Evolutionary conservation across 1,140 invertebrate genomes (phyloP), one percentile per base, ranked within the genome.

Genomic region (Drosophila biarmipes): DNA sequence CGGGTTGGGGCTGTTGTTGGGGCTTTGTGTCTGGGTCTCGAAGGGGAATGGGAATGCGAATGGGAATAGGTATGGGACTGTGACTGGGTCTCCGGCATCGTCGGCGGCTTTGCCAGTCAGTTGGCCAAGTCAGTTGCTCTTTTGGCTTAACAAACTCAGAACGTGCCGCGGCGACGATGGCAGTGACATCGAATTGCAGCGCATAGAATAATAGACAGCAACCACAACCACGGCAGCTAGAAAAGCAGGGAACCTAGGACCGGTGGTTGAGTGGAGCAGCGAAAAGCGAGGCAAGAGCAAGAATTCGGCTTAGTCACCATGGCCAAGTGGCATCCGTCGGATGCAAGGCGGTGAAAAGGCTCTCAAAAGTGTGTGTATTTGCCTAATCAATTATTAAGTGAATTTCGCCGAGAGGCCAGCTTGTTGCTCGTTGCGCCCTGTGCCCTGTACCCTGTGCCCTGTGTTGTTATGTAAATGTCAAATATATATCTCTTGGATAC

Each of bases 121-220:
- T 86, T 86, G 82, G 82, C 74, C 82, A 86, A 86, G 78, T 86
- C 82, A 86, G 82, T 86, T 86, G 78, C 82, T 86, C 78, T 86
- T 86, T 86, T 86, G 82, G 75, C 82, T 86, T 89, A 86, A 80
- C 85, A 76, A 86, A 89, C 82, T 75, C 61, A 86, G 82, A 86
- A 86, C 82, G 82, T 86, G 78, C 57, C 61, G 84, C 84, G 74
- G 57, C 77, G 49, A 64, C 63, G 72, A 77, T 85, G 81, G 73
- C 81, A 67, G 48, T 76, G 53, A 80, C 81, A 74, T 62, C 37
- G 45, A 68, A 86, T 82, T 86, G 82, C 82, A 86, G 45, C 78
- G 58, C 73, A 68, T 77, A 77, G 76, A 68, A 84, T 55, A 59
- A 52, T 49, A 74, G 54, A 56, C 48, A 72, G 51, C 63, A 61